Conservation (phyloP, 37 sponge, comb jelly and placozoan genomes). For the Beroe ovata region DNA sequence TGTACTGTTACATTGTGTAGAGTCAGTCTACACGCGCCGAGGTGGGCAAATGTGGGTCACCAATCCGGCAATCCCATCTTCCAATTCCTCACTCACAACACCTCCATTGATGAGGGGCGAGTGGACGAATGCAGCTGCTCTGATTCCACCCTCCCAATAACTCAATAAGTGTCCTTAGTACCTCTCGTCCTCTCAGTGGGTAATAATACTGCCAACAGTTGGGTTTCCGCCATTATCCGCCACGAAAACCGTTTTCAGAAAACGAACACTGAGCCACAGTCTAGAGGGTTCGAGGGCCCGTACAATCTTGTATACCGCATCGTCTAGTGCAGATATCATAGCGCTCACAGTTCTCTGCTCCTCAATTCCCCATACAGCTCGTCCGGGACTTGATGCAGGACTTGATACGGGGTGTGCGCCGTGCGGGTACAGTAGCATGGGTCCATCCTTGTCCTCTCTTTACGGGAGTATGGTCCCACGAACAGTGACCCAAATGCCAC, state of each 20-base stretch:
- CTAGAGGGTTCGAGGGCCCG: not conserved
- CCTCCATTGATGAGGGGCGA: slow-evolving; percentile 33
- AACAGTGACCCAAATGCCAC: slow-evolving; percentile 46
- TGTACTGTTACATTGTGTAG: not conserved
- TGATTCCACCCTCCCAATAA: slow-evolving; percentile 66
- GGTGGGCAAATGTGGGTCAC: slow-evolving; percentile 36
- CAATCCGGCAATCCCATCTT: slow-evolving; percentile 41
- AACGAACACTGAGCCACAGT: slow-evolving; percentile 19
- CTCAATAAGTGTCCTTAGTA: not conserved
- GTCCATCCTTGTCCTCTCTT: slow-evolving; percentile 11
- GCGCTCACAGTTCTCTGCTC: slow-evolving; percentile 10
- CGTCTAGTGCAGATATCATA: slow-evolving; percentile 43
- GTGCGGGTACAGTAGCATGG: slow-evolving; percentile 41
- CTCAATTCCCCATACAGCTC: slow-evolving; percentile 7
- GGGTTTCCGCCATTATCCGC: slow-evolving; percentile 42
- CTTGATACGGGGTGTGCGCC: slow-evolving; percentile 7
- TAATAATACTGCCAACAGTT: slow-evolving; percentile 13
- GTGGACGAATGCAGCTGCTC: slow-evolving; percentile 32
- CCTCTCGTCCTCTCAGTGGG: slow-evolving; percentile 27
- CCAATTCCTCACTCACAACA: not conserved
- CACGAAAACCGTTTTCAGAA: slow-evolving; percentile 27
- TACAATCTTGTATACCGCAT: not conserved
- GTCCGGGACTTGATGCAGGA: slow-evolving; percentile 3
- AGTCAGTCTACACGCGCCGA: slow-evolving; percentile 32
- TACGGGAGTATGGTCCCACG: slow-evolving; percentile 10